Base-by-base conservation (phyloP, 2,797 vertebrate genomes). In the Leuciscus waleckii region DNA sequence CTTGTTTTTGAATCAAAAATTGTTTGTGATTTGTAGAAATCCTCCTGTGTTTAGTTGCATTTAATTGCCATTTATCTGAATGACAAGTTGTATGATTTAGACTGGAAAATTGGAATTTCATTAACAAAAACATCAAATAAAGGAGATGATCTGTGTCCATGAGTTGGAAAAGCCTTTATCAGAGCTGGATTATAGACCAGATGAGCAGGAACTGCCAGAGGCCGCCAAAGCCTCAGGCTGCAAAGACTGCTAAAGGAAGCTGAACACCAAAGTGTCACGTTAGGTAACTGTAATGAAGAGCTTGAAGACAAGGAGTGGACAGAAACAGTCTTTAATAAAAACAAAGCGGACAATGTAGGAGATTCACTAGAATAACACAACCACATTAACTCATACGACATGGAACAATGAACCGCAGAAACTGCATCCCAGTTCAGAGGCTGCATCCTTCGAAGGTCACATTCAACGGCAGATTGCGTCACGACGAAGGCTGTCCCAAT, bases 1-100 rank as follows among this genome's bases (percentile, higher is more conserved):
- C 17, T 73, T 79, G 77, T 75, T 70, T 49, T 69, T 35, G 11
- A 56, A 63, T 85, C 43, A 37, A 19, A 74, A 79, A 68, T 26
- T 51, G 21, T 75, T 61, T 10, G 54, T 63, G 19, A 61, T 73
- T 61, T 71, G 54, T 32, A 43, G 37, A 46, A 74, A 23, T 23
- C 17, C 46, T 49, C 11, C 23, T 73, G 35, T 0, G 5, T 46
- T n/a, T 32, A 41, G 49, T 58, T 82, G 6, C 43, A 74, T 74
- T 23, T n/a, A 7, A 74, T 61, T 37, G 37, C 11, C 13, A 46
- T 82, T 63, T 46, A 29, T 43, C 39, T 46, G 17, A 23, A 43
- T 46, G 69, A 74, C 26, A 73, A 58, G 51, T 73, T 3, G 13
- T 29, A 58, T 70, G 41, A 61, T 73, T 71, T 82, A 58, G 5